Conservation (phyloP, 2,797 vertebrate genomes). For the Novumbra hubbsi region DNA sequence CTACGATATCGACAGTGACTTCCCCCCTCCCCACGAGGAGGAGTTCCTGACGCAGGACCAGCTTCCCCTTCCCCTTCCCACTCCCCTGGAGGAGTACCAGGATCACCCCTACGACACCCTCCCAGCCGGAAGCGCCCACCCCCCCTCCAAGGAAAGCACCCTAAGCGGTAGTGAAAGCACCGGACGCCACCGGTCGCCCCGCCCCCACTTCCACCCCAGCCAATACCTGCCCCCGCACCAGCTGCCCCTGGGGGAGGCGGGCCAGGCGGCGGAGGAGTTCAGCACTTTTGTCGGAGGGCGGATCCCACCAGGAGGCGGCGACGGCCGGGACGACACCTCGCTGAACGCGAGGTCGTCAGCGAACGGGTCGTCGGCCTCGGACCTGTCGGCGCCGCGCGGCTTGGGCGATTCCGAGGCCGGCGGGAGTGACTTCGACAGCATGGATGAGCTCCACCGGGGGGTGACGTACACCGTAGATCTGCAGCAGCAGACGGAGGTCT, state of each 20-base stretch:
- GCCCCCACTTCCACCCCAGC: constrained; percentile 91
- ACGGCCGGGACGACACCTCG: constrained; percentile 73
- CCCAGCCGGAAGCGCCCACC: constrained; percentile 57
- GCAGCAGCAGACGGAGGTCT: constrained; percentile 96
- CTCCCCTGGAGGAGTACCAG: constrained; percentile 75
- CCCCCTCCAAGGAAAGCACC: constrained; percentile 79
- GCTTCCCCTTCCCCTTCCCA: constrained; percentile 84
- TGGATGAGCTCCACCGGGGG: constrained; percentile 73
- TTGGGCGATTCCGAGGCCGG: constrained; percentile 83
- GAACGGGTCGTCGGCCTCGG: constrained; percentile 82
- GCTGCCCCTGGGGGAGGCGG: constrained; percentile 78
- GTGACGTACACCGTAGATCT: constrained; percentile 66
- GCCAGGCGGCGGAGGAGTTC: constrained; percentile 67
- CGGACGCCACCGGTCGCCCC: constrained; percentile 56
- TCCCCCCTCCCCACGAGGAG: constrained; percentile 89
- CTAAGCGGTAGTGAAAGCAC: constrained; percentile 73
- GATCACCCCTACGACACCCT: constrained; percentile 77
- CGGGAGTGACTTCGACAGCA: constrained; percentile 84
- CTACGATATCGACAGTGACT: constrained; percentile 95
- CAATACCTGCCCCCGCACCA: constrained; percentile 95
- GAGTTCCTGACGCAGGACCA: constrained; percentile 91
- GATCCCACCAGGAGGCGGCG: constrained; percentile 58
- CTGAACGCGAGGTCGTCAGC: constrained; percentile 80
- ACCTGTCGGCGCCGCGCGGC: constrained; percentile 77
- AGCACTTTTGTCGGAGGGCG: constrained; percentile 57